Evolutionary conservation across 2,888 invertebrate genomes (phyloP).

Genomic region (Congeria kusceri): DNA sequence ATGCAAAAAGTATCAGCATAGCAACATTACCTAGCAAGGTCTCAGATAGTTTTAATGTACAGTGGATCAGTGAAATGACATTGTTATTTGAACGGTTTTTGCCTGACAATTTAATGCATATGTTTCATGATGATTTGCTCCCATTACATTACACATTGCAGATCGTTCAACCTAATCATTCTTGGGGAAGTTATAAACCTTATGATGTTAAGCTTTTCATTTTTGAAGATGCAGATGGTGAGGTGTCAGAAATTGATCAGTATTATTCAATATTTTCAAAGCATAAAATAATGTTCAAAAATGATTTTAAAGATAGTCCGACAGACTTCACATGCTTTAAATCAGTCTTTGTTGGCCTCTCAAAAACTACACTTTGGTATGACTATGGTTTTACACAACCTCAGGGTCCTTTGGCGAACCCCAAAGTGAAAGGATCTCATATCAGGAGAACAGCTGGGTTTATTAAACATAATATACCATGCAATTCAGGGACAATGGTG

Average conservation of each 20-base stretch:
- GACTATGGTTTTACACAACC: constrained; percentile 86
- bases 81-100: constrained; percentile 86
- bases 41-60: constrained; percentile 64
- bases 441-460: constrained; percentile 59
- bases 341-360: constrained; percentile 84
- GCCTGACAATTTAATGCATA: constrained; percentile 87
- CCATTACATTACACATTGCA: constrained; percentile 85
- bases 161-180: constrained; percentile 50
- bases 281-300: constrained; percentile 68
- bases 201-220: constrained; percentile 79
- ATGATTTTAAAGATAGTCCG: constrained; percentile 52
- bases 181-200: background rate
- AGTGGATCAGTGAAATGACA: constrained; percentile 66
- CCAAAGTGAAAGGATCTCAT: constrained; percentile 65
- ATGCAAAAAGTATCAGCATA: constrained; percentile 80
- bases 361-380: constrained; percentile 85
- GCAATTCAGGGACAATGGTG: constrained; percentile 9
- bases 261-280: constrained; percentile 84
- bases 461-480: constrained; percentile 55
- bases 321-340: constrained; percentile 83
- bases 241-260: constrained; percentile 74
- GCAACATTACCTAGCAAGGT: constrained; percentile 79
- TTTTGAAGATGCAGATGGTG: constrained; percentile 78
- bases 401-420: constrained; percentile 84
- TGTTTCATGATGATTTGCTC: constrained; percentile 87